A percentile compares a stretch with the other conserved stretches of the same genome.
Conservation (phyloP, 1,140 invertebrate species). For the Aphaenogaster ashmeadi region DNA sequence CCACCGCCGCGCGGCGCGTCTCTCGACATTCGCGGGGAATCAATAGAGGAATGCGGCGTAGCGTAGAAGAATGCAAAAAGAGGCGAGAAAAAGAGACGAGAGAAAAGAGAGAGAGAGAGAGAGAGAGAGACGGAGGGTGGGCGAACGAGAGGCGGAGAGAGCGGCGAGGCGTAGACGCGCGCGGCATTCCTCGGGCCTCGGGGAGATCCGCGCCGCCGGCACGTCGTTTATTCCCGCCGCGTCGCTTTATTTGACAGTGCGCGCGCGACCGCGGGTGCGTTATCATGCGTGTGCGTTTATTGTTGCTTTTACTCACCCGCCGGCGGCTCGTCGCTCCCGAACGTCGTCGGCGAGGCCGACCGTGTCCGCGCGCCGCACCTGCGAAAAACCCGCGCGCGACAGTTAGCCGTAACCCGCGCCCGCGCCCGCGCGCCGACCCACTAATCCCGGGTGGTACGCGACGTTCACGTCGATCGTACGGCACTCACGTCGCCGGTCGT, state of each 20-base stretch:
- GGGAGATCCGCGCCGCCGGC: slow-evolving; percentile 54
- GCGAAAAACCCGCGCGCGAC: slow-evolving; percentile 19
- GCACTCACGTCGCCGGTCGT: slow-evolving; percentile 45
- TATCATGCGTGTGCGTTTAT: background rate
- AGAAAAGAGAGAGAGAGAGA: slow-evolving; percentile 58
- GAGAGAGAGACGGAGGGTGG: no score
- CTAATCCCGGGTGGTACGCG: slow-evolving; percentile 34
- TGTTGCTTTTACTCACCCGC: slow-evolving; percentile 55
- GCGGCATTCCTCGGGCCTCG: slow-evolving; percentile 69
- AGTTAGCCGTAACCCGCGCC: background rate
- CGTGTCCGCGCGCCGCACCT: background rate
- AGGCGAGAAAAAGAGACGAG: background rate
- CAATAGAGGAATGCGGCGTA: slow-evolving; percentile 86
- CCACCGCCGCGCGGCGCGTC: slow-evolving; percentile 56
- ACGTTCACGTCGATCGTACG: slow-evolving; percentile 43
- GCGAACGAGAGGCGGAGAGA: background rate
- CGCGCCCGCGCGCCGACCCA: slow-evolving; percentile 54
- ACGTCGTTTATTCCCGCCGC: slow-evolving; percentile 48
- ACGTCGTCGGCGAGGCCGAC: background rate
- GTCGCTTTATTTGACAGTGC: slow-evolving; percentile 40
- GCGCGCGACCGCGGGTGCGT: no score
- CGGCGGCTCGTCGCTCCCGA: background rate
- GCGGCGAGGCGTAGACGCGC: slow-evolving; percentile 41
- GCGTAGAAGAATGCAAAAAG: slow-evolving; percentile 78
- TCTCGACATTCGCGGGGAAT: slow-evolving; percentile 79